Evolutionary conservation across 2,888 invertebrate genomes (phyloP).

Genomic region (Eupithecia vulgata): DNA sequence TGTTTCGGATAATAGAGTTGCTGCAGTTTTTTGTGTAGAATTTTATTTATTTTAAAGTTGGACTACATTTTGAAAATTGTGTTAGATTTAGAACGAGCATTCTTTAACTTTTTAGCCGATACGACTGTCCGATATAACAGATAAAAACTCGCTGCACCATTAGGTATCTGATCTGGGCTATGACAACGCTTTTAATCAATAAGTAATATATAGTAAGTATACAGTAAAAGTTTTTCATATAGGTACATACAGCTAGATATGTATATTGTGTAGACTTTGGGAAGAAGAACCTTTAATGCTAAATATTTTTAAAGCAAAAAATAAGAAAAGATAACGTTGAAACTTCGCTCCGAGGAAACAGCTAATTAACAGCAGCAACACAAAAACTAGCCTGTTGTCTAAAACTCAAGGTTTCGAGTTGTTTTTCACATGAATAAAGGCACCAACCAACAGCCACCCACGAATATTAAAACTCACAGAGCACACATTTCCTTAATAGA

Average conservation of each 20-base stretch:
- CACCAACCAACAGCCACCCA: not conserved
- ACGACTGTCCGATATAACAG: not conserved
- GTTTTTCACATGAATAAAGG: slow-evolving; percentile 44
- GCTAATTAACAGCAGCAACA: slow-evolving; percentile 22
- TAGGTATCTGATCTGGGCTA: not conserved
- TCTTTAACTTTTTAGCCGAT: not conserved
- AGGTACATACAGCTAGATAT: not conserved
- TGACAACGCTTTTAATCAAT: not conserved
- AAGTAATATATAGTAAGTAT: not conserved
- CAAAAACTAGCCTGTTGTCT: slow-evolving; percentile 16
- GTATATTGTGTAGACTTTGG: not conserved
- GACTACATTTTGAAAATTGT: not conserved
- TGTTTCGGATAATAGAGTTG: slow-evolving; percentile 31
- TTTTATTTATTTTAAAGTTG: slow-evolving; percentile 23
- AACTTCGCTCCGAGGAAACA: slow-evolving; percentile 18
- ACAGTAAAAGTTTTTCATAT: no score
- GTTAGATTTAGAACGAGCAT: not conserved
- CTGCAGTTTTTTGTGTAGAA: slow-evolving; percentile 12
- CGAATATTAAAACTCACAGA: not conserved
- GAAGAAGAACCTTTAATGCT: not conserved
- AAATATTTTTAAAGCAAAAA: not conserved
- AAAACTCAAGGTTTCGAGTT: slow-evolving; percentile 32
- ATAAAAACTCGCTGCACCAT: not conserved
- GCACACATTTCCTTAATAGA: not conserved
- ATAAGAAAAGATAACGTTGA: not conserved